These are phyloP conservation scores for Hedya salicella DNA, from an alignment of 2,888 invertebrate genomes.

Conservation along the genomic window DNA sequence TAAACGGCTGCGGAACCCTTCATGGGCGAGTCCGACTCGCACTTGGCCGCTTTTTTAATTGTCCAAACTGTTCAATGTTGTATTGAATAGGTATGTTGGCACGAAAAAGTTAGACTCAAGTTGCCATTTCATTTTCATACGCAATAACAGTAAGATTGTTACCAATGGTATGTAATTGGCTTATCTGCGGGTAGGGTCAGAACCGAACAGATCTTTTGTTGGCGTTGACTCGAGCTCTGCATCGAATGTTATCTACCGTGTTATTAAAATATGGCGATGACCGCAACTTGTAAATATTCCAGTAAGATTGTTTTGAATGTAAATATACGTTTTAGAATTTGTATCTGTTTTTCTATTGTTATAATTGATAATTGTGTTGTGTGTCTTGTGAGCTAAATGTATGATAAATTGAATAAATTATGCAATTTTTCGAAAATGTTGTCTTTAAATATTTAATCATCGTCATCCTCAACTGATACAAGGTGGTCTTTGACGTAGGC, in stretches of 20 bases:
- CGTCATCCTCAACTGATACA: too few relatives aligned
- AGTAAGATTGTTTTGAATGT: conserved; percentile 7
- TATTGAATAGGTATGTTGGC: too few relatives aligned
- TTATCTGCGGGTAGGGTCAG: conserved; percentile 8
- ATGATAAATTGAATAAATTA: conserved; percentile 12
- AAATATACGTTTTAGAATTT: conserved; percentile 19
- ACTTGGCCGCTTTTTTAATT: too few relatives aligned
- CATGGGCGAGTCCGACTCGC: too few relatives aligned
- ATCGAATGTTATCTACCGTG: background rate
- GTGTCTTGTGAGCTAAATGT: background rate
- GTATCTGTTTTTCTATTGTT: background rate
- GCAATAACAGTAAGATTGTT: background rate
- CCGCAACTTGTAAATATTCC: conserved; percentile 18
- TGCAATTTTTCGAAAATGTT: background rate
- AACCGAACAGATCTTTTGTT: background rate
- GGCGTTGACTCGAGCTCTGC: background rate
- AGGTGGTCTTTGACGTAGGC: too few relatives aligned
- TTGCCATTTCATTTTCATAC: background rate
- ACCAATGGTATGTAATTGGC: background rate
- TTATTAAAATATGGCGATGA: conserved; percentile 11
- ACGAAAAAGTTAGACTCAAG: too few relatives aligned
- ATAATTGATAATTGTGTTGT: background rate
- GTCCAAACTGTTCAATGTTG: too few relatives aligned
- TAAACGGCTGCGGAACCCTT: too few relatives aligned
- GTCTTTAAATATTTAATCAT: background rate